Evolutionary conservation across 2,888 invertebrate genomes (phyloP).

Genomic region (Anthophora plumipes): DNA sequence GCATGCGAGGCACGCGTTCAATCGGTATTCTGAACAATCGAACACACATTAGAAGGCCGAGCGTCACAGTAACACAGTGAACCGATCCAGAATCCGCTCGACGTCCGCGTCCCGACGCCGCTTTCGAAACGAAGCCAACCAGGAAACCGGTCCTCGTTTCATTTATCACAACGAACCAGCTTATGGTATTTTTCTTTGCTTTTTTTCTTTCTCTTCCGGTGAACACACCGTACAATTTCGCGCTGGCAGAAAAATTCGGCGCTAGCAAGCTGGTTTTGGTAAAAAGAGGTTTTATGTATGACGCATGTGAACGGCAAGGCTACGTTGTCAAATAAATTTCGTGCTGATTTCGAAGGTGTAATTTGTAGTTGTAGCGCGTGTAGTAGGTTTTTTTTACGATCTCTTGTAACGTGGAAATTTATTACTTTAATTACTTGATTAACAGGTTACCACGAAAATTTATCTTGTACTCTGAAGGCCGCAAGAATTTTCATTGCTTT

Average conservation of each 20-base stretch:
- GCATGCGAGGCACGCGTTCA: slow-evolving; percentile 12
- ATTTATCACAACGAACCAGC: slow-evolving; percentile 35
- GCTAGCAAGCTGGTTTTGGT: not conserved
- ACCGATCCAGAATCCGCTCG: slow-evolving; percentile 67
- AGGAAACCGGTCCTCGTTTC: slow-evolving; percentile 47
- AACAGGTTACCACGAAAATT: too few species aligned
- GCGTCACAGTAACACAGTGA: slow-evolving; percentile 76
- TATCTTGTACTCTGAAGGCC: too few species aligned
- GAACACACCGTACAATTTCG: slow-evolving; percentile 5
- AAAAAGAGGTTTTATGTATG: not conserved
- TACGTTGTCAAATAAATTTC: not conserved
- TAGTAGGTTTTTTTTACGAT: too few species aligned
- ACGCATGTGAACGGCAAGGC: too few species aligned
- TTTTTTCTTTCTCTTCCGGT: slow-evolving; percentile 3
- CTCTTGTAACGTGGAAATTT: too few species aligned
- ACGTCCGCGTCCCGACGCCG: slow-evolving; percentile 44
- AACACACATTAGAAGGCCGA: slow-evolving; percentile 50
- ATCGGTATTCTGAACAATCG: slow-evolving; percentile 48
- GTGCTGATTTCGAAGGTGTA: not conserved
- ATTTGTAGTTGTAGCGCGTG: too few species aligned
- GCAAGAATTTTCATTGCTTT: too few species aligned
- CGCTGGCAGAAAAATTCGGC: not conserved
- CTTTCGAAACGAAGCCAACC: slow-evolving; percentile 30
- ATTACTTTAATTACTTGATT: too few species aligned
- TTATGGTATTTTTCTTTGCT: slow-evolving; percentile 3